Percentiles rank a stretch among this genome's conserved stretches.
phyloP scores from a whole-genome alignment of 2,888 invertebrate species.

The Athalia circularis region DNA sequence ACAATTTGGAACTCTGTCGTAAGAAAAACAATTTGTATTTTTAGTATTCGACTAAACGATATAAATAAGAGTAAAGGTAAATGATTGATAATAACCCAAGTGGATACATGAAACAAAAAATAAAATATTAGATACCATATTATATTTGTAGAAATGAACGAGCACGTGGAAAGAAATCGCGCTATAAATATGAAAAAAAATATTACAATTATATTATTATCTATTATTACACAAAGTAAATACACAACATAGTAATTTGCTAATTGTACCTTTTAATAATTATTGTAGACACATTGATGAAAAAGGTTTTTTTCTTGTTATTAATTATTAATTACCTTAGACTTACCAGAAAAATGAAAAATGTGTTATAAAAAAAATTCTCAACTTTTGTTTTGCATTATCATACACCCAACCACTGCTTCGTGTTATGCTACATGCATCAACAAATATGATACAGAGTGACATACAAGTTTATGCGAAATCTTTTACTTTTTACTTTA shows the following conservation, averaged over 20 bases:
- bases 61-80: conserved; percentile 69
- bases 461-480: background rate
- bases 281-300: conserved; percentile 73
- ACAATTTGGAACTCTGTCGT: conserved; percentile 49
- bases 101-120: conserved; percentile 67
- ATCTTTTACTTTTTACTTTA: no score
- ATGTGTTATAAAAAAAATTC: conserved; percentile 70
- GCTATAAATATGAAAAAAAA: conserved; percentile 68
- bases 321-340: conserved; percentile 73
- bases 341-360: conserved; percentile 72
- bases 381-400: conserved; percentile 34
- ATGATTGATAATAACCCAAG: conserved; percentile 70
- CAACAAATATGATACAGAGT: conserved; percentile 18
- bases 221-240: conserved; percentile 73
- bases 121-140: conserved; percentile 70
- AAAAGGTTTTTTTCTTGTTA: conserved; percentile 71
- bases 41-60: conserved; percentile 71
- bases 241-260: conserved; percentile 73
- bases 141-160: conserved; percentile 72
- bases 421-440: conserved; percentile 12
- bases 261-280: conserved; percentile 74
- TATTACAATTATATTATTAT: conserved; percentile 66
- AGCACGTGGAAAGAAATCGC: conserved; percentile 67
- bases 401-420: conserved; percentile 35
- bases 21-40: conserved; percentile 71